Percentiles rank a stretch among this genome's conserved stretches.
Conservation (phyloP, 2,797 vertebrate species). For the Lindbergichthys nudifrons region DNA sequence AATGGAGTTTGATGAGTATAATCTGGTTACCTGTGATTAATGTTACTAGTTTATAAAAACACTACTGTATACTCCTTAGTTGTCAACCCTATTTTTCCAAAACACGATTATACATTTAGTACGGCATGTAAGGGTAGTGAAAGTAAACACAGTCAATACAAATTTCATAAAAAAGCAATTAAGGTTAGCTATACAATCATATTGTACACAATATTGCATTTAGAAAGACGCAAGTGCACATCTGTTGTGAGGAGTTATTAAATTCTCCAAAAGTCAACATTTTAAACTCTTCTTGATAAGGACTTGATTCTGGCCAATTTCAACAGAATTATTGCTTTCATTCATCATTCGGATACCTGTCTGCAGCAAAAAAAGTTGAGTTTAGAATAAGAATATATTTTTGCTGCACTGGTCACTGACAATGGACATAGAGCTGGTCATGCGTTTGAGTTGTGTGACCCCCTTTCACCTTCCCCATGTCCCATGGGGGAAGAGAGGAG, state of each 20-base stretch:
- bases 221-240: conserved; percentile 19
- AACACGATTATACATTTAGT: conserved; percentile 29
- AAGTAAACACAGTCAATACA: conserved; percentile 41
- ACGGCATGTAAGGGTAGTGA: conserved; percentile 24
- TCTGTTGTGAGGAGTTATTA: conserved; percentile 30
- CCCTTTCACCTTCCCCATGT: conserved; percentile 59
- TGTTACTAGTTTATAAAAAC: conserved; percentile 42
- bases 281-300: conserved; percentile 12
- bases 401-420: conserved; percentile 33
- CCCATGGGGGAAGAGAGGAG: conserved; percentile 71
- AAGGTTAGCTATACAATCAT: conserved; percentile 1
- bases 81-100: conserved; percentile 20
- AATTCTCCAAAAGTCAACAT: background rate
- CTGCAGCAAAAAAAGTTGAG: conserved; percentile 10
- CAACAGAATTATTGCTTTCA: conserved; percentile 33
- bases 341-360: conserved; percentile 37
- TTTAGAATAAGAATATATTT: conserved; percentile 38
- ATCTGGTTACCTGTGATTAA: conserved; percentile 63
- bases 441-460: conserved; percentile 67
- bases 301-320: conserved; percentile 30
- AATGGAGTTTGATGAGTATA: conserved; percentile 60
- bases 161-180: conserved; percentile 37
- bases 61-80: conserved; percentile 32
- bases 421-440: conserved; percentile 59
- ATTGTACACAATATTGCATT: conserved; percentile 27